Evolutionary conservation across 2,888 invertebrate species (phyloP).

Genomic region (Ectobius pallidus): DNA sequence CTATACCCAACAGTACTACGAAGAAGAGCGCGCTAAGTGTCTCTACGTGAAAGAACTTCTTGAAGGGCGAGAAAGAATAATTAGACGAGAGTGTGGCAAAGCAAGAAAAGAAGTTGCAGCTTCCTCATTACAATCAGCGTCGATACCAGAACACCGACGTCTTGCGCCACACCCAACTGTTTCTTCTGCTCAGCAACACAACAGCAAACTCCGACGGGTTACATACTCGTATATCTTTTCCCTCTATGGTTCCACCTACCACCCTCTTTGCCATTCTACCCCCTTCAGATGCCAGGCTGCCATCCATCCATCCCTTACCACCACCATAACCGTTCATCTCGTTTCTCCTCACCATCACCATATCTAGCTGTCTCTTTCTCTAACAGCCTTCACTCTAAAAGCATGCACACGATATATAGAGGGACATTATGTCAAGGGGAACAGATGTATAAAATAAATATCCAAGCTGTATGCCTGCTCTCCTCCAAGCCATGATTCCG

Average conservation of each 20-base stretch:
- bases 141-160: not conserved
- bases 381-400: constrained; percentile 66
- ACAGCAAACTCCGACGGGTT: not conserved
- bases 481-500: constrained; percentile 61
- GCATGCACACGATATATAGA: constrained; percentile 67
- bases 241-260: constrained; percentile 53
- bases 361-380: constrained; percentile 52
- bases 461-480: constrained; percentile 57
- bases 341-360: constrained; percentile 47
- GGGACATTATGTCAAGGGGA: constrained; percentile 69
- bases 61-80: no score
- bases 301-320: constrained; percentile 41
- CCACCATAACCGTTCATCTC: constrained; percentile 42
- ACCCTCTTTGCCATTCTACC: constrained; percentile 41
- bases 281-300: constrained; percentile 40
- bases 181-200: constrained; percentile 1
- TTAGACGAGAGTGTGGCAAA: no score
- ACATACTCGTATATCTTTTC: constrained; percentile 59
- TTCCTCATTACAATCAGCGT: no score
- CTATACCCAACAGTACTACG: no score
- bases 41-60: no score
- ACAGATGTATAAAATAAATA: constrained; percentile 66
- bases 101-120: no score
- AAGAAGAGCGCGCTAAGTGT: no score
- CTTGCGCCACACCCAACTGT: not conserved